Evolutionary conservation across 2,113 vertebrate genomes (phyloP).

Genomic region (Acanthochromis polyacanthus): DNA sequence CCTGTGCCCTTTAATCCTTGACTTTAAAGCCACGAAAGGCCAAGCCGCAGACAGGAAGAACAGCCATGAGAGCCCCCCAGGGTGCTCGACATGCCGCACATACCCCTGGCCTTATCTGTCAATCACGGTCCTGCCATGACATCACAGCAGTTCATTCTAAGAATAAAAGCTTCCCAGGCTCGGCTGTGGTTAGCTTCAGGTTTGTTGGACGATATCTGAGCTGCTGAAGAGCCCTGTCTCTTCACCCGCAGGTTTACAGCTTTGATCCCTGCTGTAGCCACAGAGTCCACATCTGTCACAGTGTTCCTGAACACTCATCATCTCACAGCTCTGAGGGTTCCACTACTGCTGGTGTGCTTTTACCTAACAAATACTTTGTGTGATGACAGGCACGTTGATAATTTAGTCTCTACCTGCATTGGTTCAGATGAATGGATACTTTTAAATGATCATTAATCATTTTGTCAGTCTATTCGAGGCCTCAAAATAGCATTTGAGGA

Average conservation of each 20-base stretch:
- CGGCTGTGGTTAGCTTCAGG: conserved; percentile 27
- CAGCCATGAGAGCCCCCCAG: conserved; percentile 44
- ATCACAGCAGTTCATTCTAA: conserved; percentile 47
- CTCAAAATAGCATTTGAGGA: too few species aligned
- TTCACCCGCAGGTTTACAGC: conserved; percentile 14
- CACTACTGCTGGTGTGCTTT: neutral
- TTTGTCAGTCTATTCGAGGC: too few species aligned
- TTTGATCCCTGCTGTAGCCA: conserved; percentile 25
- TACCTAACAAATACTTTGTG: too few species aligned
- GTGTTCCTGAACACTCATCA: conserved; percentile 23
- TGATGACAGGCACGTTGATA: too few species aligned
- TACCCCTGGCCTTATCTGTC: conserved; percentile 42
- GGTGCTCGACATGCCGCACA: conserved; percentile 33
- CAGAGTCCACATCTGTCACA: conserved; percentile 4
- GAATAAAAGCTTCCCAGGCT: conserved; percentile 51
- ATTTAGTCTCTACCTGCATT: too few species aligned
- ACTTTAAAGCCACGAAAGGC: conserved; percentile 61
- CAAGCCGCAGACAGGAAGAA: conserved; percentile 65
- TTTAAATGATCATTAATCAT: too few species aligned
- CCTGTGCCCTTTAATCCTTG: conserved; percentile 75
- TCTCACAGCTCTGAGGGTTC: neutral
- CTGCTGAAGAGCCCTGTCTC: neutral
- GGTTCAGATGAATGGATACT: too few species aligned
- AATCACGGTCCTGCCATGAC: conserved; percentile 58
- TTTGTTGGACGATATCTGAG: conserved; percentile 50